Conservation (phyloP, 2,113 vertebrate species). For the Ceyx melanurus region DNA sequence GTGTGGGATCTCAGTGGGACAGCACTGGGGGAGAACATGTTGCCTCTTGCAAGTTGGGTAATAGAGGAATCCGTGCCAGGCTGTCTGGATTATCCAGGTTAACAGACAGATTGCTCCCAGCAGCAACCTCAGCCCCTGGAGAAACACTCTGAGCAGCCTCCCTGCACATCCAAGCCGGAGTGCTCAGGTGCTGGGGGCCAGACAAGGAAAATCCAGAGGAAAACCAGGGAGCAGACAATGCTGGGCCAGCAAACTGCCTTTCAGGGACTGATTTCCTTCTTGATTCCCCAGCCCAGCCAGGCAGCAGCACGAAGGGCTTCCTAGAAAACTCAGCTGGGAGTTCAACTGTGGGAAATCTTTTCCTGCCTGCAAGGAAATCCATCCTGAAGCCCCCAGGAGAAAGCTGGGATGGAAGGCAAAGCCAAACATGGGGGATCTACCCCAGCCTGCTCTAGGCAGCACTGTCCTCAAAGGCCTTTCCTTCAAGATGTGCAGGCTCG, state of each 20-base stretch:
- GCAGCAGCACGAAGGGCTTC: not conserved
- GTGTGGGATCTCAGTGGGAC: not conserved
- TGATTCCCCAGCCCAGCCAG: not conserved
- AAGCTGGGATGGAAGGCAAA: not conserved
- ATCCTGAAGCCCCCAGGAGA: not conserved
- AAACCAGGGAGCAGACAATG: not conserved
- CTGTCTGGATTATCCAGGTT: not conserved
- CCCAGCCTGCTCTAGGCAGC: not conserved
- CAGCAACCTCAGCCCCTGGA: not conserved
- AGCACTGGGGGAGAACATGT: not conserved
- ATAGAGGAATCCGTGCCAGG: not conserved
- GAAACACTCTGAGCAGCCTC: not conserved
- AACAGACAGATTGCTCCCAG: not conserved
- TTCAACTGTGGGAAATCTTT: not conserved
- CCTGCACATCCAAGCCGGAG: not conserved
- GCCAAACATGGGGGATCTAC: not conserved
- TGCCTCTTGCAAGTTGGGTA: not conserved
- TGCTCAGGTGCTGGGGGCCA: not conserved
- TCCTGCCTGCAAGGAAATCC: not conserved
- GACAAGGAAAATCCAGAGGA: not conserved
- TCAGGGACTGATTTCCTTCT: not conserved
- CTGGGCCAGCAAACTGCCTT: not conserved
- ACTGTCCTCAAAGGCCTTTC: not conserved
- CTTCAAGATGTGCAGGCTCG: not conserved
- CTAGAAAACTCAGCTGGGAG: not conserved